These are phyloP conservation scores for Habroteleia sp. DNA, from an alignment of 2,888 invertebrate genomes.

Conservation along the genomic window DNA sequence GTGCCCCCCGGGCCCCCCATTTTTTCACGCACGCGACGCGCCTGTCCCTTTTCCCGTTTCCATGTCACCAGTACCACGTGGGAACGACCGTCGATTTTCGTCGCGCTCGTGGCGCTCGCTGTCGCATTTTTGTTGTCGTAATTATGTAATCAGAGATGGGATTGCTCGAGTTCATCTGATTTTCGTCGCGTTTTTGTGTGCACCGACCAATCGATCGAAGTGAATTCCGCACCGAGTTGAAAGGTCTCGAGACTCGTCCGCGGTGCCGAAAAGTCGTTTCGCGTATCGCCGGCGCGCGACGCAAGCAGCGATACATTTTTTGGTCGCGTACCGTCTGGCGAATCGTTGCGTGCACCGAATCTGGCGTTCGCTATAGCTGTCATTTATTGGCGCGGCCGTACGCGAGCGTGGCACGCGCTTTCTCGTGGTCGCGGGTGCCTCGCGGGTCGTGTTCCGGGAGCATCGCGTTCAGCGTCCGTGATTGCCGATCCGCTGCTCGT, in stretches of 20 bases:
- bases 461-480: too few relatives aligned
- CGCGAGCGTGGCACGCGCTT: constrained; percentile 12
- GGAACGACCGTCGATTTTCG: constrained; percentile 27
- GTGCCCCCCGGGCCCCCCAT: background rate
- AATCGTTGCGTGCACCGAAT: too few relatives aligned
- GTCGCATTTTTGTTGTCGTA: constrained; percentile 37
- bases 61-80: constrained; percentile 32
- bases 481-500: background rate
- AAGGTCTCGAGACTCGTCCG: too few relatives aligned
- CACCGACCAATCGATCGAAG: too few relatives aligned
- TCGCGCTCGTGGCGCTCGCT: constrained; percentile 23
- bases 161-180: background rate
- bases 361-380: constrained; percentile 5
- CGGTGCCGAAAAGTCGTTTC: too few relatives aligned
- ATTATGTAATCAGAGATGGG: constrained; percentile 34
- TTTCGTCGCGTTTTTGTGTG: too few relatives aligned
- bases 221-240: too few relatives aligned
- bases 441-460: background rate
- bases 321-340: too few relatives aligned
- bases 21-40: too few relatives aligned
- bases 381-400: constrained; percentile 11
- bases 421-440: background rate
- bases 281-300: too few relatives aligned
- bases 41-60: constrained; percentile 5
- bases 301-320: too few relatives aligned